Evolutionary conservation across 2,113 vertebrate genomes (phyloP).

Genomic region (Neomonachus schauinslandi): DNA sequence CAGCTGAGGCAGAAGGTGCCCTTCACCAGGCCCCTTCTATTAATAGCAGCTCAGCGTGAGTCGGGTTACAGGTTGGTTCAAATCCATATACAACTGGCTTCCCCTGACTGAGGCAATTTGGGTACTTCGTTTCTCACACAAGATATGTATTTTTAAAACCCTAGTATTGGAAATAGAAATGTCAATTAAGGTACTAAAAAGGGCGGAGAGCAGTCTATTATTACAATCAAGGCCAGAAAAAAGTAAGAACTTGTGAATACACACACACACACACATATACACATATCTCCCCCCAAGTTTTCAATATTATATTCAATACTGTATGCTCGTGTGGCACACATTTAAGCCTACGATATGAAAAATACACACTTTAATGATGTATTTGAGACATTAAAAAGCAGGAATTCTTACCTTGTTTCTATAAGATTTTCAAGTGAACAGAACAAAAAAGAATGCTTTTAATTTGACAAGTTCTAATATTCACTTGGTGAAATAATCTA

Average conservation of each 20-base stretch:
- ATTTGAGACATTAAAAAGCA: not conserved
- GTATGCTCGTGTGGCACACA: not conserved
- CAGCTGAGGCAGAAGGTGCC: not conserved
- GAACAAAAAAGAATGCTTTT: not conserved
- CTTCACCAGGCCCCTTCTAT: conserved; percentile 18
- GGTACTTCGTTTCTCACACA: not conserved
- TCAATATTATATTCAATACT: not conserved
- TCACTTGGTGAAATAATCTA: not conserved
- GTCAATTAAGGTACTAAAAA: not conserved
- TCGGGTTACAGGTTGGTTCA: conserved; percentile 31
- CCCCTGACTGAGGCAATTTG: not conserved
- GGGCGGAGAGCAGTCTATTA: not conserved
- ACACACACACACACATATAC: not conserved
- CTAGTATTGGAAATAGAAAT: conserved; percentile 25
- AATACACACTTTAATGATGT: not conserved
- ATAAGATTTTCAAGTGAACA: not conserved
- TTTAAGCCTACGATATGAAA: not conserved
- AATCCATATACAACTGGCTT: not conserved
- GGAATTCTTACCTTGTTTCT: not conserved
- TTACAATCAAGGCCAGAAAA: not conserved
- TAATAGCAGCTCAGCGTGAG: not conserved
- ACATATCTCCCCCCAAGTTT: not conserved
- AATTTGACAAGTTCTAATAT: not conserved
- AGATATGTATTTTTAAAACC: conserved; percentile 56
- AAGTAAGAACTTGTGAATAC: not conserved